phyloP scores from a whole-genome alignment of 2,888 invertebrate species.

The Acanthosoma haemorrhoidale region DNA sequence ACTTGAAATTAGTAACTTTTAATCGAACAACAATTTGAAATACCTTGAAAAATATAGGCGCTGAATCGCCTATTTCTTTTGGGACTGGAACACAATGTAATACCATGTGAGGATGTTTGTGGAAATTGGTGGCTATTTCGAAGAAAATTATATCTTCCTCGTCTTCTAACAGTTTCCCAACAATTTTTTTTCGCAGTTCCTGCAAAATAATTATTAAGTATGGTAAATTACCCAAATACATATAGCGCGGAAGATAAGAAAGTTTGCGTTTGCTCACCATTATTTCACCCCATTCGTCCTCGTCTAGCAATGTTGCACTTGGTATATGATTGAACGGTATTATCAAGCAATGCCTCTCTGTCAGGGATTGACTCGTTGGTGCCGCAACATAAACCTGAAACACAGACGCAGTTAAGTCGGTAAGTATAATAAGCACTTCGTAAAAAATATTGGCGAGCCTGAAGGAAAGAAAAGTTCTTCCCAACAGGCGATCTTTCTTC shows the following conservation, averaged over 20 bases:
- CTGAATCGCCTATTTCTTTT: slow-evolving; percentile 75
- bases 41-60: slow-evolving; percentile 91
- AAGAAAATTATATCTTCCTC: slow-evolving; percentile 82
- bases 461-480: too few relatives aligned
- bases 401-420: too few relatives aligned
- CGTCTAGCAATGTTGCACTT: slow-evolving; percentile 80
- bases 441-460: too few relatives aligned
- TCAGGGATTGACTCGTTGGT: slow-evolving; percentile 73
- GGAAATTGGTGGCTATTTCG: slow-evolving; percentile 69
- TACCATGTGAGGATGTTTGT: slow-evolving; percentile 73
- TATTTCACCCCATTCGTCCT: slow-evolving; percentile 90
- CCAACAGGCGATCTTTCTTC: too few relatives aligned
- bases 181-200: slow-evolving; percentile 70
- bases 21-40: slow-evolving; percentile 25
- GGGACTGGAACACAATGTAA: slow-evolving; percentile 86
- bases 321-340: slow-evolving; percentile 74
- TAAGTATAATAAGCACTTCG: too few relatives aligned
- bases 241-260: not conserved
- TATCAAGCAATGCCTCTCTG: slow-evolving; percentile 79
- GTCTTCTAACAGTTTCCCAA: slow-evolving; percentile 66
- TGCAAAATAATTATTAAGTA: slow-evolving; percentile 46
- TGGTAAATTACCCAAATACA: not conserved
- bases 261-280: slow-evolving; percentile 49
- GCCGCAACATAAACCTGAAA: slow-evolving; percentile 67
- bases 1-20: too few relatives aligned